phyloP scores from a whole-genome alignment of 2,113 vertebrate genomes.

The Hirundichthys speculiger region DNA sequence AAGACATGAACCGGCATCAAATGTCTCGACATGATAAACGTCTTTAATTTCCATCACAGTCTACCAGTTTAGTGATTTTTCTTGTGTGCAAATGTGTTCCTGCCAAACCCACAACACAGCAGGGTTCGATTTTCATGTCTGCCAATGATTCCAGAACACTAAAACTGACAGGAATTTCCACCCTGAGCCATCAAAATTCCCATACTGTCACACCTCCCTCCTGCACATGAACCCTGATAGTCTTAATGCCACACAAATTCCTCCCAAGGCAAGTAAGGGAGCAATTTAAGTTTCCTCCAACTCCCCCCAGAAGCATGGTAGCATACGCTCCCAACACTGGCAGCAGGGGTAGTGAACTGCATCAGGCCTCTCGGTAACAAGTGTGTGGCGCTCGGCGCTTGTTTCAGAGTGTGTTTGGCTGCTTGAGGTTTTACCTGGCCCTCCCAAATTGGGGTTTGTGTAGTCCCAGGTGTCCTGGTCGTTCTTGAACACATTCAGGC shows the following conservation, averaged over 20 bases:
- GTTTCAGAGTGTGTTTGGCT: too few species aligned
- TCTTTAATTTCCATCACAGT: too few species aligned
- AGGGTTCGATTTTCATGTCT: background rate
- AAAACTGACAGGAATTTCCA: too few species aligned
- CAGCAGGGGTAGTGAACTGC: conserved; percentile 44
- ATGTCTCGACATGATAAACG: background rate
- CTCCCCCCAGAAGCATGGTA: background rate
- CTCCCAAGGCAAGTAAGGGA: background rate
- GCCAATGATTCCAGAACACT: too few species aligned
- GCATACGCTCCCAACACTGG: conserved; percentile 44
- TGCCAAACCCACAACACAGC: conserved; percentile 25
- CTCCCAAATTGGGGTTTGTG: conserved; percentile 93
- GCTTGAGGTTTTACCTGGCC: conserved; percentile 86
- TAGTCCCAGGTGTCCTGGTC: conserved; percentile 99
- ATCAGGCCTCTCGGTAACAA: too few species aligned
- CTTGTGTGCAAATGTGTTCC: conserved; percentile 24
- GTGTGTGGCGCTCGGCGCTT: too few species aligned
- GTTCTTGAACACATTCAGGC: conserved; percentile 97
- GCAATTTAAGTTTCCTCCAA: background rate
- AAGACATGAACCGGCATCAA: background rate
- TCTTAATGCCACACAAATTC: conserved; percentile 32
- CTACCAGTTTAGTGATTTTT: background rate
- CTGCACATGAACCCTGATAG: conserved; percentile 12
- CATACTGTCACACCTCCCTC: background rate
- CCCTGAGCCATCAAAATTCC: too few species aligned